Conservation (phyloP, 1,140 invertebrate species). For the Psilanteris sp. region DNA sequence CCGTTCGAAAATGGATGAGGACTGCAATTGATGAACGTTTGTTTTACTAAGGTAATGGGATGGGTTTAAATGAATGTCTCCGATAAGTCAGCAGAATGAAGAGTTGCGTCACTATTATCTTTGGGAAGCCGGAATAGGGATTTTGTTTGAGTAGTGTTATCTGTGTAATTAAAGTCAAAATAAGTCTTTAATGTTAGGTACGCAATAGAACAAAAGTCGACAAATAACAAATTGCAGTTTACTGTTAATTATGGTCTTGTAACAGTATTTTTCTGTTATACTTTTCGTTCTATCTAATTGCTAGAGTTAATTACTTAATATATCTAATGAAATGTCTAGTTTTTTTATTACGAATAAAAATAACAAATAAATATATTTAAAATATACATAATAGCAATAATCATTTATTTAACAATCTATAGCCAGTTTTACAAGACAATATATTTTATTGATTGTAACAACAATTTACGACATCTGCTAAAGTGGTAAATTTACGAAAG, state of each 20-base stretch:
- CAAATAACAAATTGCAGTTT: constrained; percentile 28
- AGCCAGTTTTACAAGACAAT: background rate
- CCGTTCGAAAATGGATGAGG: constrained; percentile 47
- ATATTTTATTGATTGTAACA: constrained; percentile 6
- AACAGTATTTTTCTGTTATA: constrained; percentile 15
- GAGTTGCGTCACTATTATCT: constrained; percentile 47
- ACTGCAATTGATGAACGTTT: constrained; percentile 56
- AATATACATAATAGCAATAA: too few species aligned
- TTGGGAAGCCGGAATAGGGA: constrained; percentile 26
- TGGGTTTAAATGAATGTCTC: constrained; percentile 52
- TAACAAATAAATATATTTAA: too few species aligned
- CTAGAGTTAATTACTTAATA: too few species aligned
- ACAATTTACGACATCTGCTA: constrained; percentile 17
- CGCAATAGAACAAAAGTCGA: constrained; percentile 12
- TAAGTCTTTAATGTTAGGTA: constrained; percentile 21
- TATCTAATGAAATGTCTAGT: too few species aligned
- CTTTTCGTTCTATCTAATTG: too few species aligned
- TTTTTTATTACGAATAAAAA: too few species aligned
- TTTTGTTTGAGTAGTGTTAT: constrained; percentile 48
- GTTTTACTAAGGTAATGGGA: constrained; percentile 52
- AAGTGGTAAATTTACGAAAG: constrained; percentile 39
- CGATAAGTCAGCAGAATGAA: constrained; percentile 57
- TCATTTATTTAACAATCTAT: too few species aligned
- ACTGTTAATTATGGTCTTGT: constrained; percentile 20
- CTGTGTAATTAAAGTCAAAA: constrained; percentile 47